Percentiles rank a stretch among this genome's conserved stretches.
Evolutionary conservation across 1,140 invertebrate genomes (phyloP).

Genomic region (Dinothrombium tinctorium): DNA sequence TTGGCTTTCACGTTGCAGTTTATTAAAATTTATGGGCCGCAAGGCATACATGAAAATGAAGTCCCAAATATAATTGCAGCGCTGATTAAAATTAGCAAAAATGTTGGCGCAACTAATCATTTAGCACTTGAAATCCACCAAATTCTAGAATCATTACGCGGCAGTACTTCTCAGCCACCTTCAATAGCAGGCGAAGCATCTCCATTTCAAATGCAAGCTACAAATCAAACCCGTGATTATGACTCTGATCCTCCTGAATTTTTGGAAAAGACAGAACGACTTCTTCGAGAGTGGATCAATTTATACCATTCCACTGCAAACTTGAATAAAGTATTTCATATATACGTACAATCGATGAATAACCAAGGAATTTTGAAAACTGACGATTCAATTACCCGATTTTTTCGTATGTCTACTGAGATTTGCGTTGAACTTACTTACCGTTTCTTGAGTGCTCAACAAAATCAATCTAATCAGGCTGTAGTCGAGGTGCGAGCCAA

Average conservation of each 20-base stretch:
- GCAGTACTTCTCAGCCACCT: not conserved
- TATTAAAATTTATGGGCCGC: conserved; percentile 9
- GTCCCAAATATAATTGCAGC: conserved; percentile 9
- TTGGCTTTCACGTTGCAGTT: conserved; percentile 9
- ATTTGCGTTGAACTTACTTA: conserved; percentile 90
- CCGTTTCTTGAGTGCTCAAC: conserved; percentile 34
- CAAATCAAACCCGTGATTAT: not conserved
- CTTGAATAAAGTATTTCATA: conserved; percentile 68
- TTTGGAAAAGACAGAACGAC: conserved; percentile 77
- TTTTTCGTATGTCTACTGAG: conserved; percentile 87
- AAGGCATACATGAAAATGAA: conserved; percentile 2
- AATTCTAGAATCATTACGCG: conserved; percentile 3
- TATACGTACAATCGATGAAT: conserved; percentile 51
- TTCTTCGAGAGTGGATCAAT: conserved; percentile 81
- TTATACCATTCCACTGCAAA: conserved; percentile 57
- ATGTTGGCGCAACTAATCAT: conserved; percentile 4
- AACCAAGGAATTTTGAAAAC: conserved; percentile 66
- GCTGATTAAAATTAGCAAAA: conserved; percentile 6
- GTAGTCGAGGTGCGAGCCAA: conserved; percentile 46
- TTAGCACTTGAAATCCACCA: conserved; percentile 7
- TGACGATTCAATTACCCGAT: conserved; percentile 85
- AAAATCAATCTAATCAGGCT: conserved; percentile 17
- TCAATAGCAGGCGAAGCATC: not conserved
- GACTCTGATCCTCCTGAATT: conserved; percentile 70
- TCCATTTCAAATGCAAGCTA: not conserved